Conservation (phyloP, 2,113 vertebrate genomes). For the Sapayoa aenigma region DNA sequence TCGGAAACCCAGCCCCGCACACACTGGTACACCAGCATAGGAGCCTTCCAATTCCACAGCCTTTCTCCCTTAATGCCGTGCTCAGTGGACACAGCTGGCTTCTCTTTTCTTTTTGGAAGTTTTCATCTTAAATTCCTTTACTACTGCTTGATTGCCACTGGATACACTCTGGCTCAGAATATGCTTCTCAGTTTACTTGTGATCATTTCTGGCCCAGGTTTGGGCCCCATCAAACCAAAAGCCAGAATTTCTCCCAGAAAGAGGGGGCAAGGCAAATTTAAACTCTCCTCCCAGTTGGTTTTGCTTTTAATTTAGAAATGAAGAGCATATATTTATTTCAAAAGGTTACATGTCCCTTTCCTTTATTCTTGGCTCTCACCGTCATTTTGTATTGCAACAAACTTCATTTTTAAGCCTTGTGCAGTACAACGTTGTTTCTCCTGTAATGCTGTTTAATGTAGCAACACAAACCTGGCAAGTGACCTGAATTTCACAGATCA, state of each 20-base stretch:
- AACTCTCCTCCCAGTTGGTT: background rate
- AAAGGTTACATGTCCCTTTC: slow-evolving; percentile 5
- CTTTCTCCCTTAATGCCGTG: background rate
- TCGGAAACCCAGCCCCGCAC: background rate
- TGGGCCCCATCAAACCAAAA: background rate
- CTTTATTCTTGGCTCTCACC: slow-evolving; percentile 10
- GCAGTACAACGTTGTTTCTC: slow-evolving; percentile 33
- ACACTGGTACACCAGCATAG: background rate
- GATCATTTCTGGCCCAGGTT: background rate
- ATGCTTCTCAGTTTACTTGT: background rate
- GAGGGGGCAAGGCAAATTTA: background rate
- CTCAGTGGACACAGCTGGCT: slow-evolving; percentile 52
- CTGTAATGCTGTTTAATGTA: slow-evolving; percentile 72
- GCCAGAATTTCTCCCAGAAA: background rate
- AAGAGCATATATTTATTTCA: background rate
- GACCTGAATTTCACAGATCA: slow-evolving; percentile 75
- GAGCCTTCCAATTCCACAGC: background rate
- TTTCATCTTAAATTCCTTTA: slow-evolving; percentile 15
- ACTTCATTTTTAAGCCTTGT: slow-evolving; percentile 25
- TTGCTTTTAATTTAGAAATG: slow-evolving; percentile 31
- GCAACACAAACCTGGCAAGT: slow-evolving; percentile 74
- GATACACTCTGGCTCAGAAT: background rate
- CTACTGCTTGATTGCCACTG: background rate
- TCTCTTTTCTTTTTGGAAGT: slow-evolving; percentile 2
- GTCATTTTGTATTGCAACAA: slow-evolving; percentile 37